Percentiles rank a stretch among this genome's conserved stretches.
Conservation (phyloP, 1,140 invertebrate genomes). For the Xylocopa sonorina region DNA sequence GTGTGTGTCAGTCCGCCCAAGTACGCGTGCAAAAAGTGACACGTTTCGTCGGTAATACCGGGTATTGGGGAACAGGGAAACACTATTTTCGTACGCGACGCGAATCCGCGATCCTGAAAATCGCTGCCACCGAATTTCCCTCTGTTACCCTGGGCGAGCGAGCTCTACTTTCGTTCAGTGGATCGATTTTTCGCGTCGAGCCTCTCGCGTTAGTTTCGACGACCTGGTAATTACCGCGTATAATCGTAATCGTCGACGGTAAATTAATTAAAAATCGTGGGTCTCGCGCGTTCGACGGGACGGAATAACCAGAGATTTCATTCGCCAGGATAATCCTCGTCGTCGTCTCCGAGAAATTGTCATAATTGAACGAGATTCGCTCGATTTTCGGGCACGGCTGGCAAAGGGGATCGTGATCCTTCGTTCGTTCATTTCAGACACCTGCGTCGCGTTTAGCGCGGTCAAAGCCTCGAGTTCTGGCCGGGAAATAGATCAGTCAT, state of each 20-base stretch:
- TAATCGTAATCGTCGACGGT: too few species aligned
- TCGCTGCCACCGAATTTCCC: neutral
- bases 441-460: conserved; percentile 20
- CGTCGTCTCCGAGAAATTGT: neutral
- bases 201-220: neutral
- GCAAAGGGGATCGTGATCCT: neutral
- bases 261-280: too few species aligned
- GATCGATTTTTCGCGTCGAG: neutral
- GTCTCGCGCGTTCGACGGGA: too few species aligned
- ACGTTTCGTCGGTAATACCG: neutral
- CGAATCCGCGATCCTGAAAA: neutral
- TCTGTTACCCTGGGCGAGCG: neutral
- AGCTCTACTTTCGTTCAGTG: neutral
- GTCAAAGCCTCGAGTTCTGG: conserved; percentile 22
- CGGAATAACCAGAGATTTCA: too few species aligned
- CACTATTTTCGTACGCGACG: neutral
- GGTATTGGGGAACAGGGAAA: neutral
- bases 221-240: neutral
- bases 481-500: conserved; percentile 28
- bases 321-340: too few species aligned
- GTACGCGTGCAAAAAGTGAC: neutral
- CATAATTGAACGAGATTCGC: neutral
- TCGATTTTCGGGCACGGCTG: neutral
- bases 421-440: conserved; percentile 12
- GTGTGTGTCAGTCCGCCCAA: neutral